These are phyloP conservation scores for Polydesmus complanatus DNA, from an alignment of 2,888 invertebrate species.

Conservation along the genomic window DNA sequence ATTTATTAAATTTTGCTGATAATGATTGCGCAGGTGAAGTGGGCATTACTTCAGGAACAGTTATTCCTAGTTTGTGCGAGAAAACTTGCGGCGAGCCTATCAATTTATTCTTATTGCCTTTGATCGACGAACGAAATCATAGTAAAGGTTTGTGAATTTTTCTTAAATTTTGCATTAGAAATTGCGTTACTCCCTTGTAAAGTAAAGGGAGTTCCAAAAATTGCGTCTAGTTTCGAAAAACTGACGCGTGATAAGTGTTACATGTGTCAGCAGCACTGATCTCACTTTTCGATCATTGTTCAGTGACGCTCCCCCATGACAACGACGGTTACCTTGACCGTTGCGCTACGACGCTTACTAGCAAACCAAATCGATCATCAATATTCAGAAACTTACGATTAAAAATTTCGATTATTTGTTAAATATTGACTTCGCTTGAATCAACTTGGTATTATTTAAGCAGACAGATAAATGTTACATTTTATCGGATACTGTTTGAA, in stretches of 20 bases:
- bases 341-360: too few relatives aligned
- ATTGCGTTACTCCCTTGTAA: constrained; percentile 2
- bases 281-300: constrained; percentile 15
- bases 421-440: too few relatives aligned
- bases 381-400: too few relatives aligned
- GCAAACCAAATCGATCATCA: too few relatives aligned
- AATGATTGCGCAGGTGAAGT: constrained; percentile 39
- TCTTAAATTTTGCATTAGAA: too few relatives aligned
- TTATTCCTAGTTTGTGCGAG: constrained; percentile 40
- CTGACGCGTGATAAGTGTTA: constrained; percentile 13
- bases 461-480: too few relatives aligned
- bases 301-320: constrained; percentile 14
- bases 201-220: constrained; percentile 18
- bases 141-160: too few relatives aligned
- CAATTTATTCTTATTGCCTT: constrained; percentile 48
- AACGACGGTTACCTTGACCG: constrained; percentile 15
- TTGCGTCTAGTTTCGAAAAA: constrained; percentile 42
- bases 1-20: neutral
- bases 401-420: too few relatives aligned
- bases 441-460: too few relatives aligned
- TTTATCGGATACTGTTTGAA: too few relatives aligned
- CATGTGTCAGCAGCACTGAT: constrained; percentile 16
- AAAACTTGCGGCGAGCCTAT: constrained; percentile 46
- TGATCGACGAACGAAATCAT: too few relatives aligned
- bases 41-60: constrained; percentile 42